Base-by-base conservation (phyloP, 1,140 invertebrate species). In the Pinna nobilis region DNA sequence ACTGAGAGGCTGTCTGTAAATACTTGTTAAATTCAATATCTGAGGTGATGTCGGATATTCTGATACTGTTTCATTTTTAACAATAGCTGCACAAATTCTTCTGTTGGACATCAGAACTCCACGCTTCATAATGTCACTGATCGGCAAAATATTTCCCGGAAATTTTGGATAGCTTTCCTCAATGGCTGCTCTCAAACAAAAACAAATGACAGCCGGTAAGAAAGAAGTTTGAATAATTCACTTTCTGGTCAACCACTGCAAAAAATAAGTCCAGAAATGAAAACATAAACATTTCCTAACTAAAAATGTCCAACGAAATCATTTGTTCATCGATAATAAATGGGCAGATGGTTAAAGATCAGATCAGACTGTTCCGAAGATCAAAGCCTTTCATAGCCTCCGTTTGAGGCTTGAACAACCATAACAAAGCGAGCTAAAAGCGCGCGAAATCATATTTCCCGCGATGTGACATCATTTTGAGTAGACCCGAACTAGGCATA, bases 401-500 rank as follows among this genome's bases (percentile, higher is more conserved):
- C 63, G 41, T 47, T 70, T 59, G 67, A 67, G 61, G 68, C 60
- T 71, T 68, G 64, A 69, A 75, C 28, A 32, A 61, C 33, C 41
- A 68, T 61, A 77, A 76, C 74, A 82, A 79, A 79, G 74, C 72
- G 67, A 73, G 67, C 55, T 76, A 76, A 84, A 84, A 84, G 82
- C 80, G 85, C 85, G 85, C 82, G 85, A 86, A 86, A 85, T 86
- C 78, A 61, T 83, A 86, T 85, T 86, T 86, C 85, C 85, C 85
- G 85, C 85, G 81, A 79, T 61, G 30, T 80, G 78, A 84, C 83
- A 80, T 85, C 81, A 81, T 50, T 18, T 55, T 67, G 33, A 66
- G 28, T 1, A 3, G 61, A 73, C 80, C 76, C 49, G 44, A 76
- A 51, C 59, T 39, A 37, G 7, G 50, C 65, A 41, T 61, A 44